Percentiles rank a stretch among this genome's conserved stretches.
Evolutionary conservation across 53 echinoderm and acorn worm genomes (phyloP).

Genomic region (Apostichopus leukothele): DNA sequence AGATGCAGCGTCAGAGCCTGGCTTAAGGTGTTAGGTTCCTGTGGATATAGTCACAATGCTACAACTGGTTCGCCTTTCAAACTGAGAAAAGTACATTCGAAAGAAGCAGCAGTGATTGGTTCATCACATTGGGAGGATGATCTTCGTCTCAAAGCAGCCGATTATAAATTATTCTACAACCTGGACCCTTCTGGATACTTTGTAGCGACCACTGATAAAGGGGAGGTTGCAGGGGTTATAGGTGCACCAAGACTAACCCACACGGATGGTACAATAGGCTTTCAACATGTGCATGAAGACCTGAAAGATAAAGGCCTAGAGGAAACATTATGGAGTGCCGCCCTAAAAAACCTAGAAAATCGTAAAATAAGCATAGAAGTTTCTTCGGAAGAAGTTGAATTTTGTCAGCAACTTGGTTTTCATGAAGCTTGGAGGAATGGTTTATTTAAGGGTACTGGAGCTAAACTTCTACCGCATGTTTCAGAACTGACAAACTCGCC

Average conservation of each 20-base stretch:
- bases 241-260: slow-evolving; percentile 62
- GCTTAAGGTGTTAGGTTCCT: background rate
- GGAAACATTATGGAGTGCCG: slow-evolving; percentile 68
- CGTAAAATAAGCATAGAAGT: slow-evolving; percentile 77
- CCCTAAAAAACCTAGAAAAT: slow-evolving; percentile 73
- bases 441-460: slow-evolving; percentile 77
- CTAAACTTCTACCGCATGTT: slow-evolving; percentile 50
- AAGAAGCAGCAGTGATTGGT: slow-evolving; percentile 64
- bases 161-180: slow-evolving; percentile 60
- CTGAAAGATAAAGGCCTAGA: slow-evolving; percentile 65
- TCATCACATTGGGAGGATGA: slow-evolving; percentile 59
- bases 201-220: slow-evolving; percentile 57
- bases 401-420: slow-evolving; percentile 77
- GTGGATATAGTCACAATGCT: background rate
- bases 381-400: slow-evolving; percentile 57
- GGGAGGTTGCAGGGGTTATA: slow-evolving; percentile 67
- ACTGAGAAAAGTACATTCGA: slow-evolving; percentile 51
- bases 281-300: slow-evolving; percentile 65
- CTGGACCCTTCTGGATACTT: slow-evolving; percentile 69
- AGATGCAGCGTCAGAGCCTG: background rate
- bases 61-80: background rate
- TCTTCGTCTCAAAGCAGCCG: slow-evolving; percentile 56
- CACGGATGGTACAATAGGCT: slow-evolving; percentile 65
- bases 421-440: slow-evolving; percentile 86
- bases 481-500: slow-evolving; percentile 70